Evolutionary conservation across 1,140 invertebrate species (phyloP), one percentile per base, ranked within the genome.

Genomic region (Neoseiulus cucumeris): DNA sequence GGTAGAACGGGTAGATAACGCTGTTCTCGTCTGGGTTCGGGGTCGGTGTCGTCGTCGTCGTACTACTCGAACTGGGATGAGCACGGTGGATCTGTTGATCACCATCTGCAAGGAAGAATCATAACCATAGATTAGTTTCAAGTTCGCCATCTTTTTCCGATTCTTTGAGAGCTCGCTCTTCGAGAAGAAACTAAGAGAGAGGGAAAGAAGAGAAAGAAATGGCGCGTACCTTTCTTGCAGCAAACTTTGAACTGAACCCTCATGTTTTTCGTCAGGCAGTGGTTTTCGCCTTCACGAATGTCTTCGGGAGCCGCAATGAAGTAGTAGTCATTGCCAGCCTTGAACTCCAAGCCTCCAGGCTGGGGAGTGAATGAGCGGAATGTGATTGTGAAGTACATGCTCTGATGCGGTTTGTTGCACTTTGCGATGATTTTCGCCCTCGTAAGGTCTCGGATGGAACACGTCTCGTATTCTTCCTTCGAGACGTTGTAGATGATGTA

Each of bases 331-430:
- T 90, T 87, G 67, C 91, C 90, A 68, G 91, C 89, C 71, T 87
- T 82, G 78, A 94, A 94, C 77, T 94, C 91, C 70, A 93, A 79
- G 64, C 90, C 91, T 70, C 89, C 89, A 65, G 91, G 90, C 78
- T 92, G 89, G 42, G 91, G 91, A 71, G 89, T 92, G 77, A 93
- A 94, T 73, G 90, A 89, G 76, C 91, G 82, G 80, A 94, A 94
- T 68, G 91, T 93, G 75, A 94, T 92, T 65, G 91, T 93, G 80
- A 93, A 92, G 79, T 90, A 93, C 87, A 91, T 89, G 72, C 89
- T 79, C 77, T 87, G 90, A 77, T 87, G 84, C 65, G 90, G 90
- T 75, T 93, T 92, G 81, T 94, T 88, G 83, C 91, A 94, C 74
- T 92, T 85, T 68, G 90, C 90, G 78, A 94, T 92, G 72, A 91